Conservation (phyloP, 37 sponge, comb jelly and placozoan genomes). For the Theonella swinhoei region DNA sequence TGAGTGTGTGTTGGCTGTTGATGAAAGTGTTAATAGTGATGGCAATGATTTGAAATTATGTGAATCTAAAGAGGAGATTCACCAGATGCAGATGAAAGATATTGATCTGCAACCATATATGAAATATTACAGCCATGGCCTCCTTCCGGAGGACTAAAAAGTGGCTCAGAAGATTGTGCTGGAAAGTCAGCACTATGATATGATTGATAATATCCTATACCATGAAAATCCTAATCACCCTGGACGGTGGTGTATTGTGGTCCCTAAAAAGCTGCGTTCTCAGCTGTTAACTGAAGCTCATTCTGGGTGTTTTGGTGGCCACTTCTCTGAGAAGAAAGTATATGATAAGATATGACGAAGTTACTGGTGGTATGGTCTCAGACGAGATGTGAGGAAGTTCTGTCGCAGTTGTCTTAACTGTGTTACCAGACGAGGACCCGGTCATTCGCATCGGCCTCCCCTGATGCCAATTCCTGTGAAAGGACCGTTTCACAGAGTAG, state of each 20-base stretch:
- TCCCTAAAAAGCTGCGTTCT: constrained; percentile 1
- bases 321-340: constrained; percentile 20
- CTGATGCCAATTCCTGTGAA: constrained; percentile 1
- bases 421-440: not conserved
- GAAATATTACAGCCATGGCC: not conserved
- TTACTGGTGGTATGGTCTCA: constrained; percentile 15
- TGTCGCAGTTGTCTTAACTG: constrained; percentile 15
- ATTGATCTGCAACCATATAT: not conserved
- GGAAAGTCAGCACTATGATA: constrained; percentile 14
- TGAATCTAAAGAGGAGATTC: not conserved
- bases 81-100: constrained; percentile 1
- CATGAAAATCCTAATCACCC: constrained; percentile 12
- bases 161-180: not conserved
- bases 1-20: constrained; percentile 1
- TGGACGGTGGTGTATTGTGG: constrained; percentile 26
- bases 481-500: not conserved
- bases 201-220: not conserved
- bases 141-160: not conserved
- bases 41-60: not conserved
- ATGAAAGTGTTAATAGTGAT: no score
- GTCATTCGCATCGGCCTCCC: no score
- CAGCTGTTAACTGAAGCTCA: constrained; percentile 16
- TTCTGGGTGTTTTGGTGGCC: constrained; percentile 34
- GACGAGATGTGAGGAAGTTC: constrained; percentile 4
- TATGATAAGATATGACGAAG: not conserved